Conservation (phyloP, 1,140 invertebrate species). For the Heterodera schachtii region DNA sequence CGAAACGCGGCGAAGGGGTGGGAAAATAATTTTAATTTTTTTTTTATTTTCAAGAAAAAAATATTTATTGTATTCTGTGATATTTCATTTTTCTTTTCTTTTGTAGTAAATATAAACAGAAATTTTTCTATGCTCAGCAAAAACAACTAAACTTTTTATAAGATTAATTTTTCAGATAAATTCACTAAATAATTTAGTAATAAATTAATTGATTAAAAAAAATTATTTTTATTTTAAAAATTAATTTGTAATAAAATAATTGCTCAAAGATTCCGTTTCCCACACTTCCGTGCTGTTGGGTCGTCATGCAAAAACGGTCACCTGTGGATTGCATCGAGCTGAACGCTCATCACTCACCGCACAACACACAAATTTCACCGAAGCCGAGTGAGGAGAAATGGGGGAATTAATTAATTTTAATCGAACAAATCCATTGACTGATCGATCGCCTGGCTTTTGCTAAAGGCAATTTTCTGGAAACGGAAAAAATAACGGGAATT, state of each 20-base stretch:
- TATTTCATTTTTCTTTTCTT: background rate
- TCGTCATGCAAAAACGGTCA: conserved; percentile 29
- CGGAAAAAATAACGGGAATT: too few species aligned
- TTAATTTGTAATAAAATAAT: too few species aligned
- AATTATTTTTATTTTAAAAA: conserved; percentile 5
- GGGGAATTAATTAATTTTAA: background rate
- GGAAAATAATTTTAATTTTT: background rate
- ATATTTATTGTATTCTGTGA: background rate
- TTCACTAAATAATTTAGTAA: too few species aligned
- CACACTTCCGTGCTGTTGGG: conserved; percentile 34
- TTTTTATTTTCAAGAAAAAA: too few species aligned
- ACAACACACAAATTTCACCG: conserved; percentile 35
- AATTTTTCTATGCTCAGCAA: too few species aligned
- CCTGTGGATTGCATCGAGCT: conserved; percentile 33
- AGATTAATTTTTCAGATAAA: too few species aligned
- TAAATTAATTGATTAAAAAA: too few species aligned
- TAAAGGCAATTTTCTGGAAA: too few species aligned
- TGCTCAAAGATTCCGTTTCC: conserved; percentile 28
- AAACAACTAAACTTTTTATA: too few species aligned
- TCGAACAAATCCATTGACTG: too few species aligned
- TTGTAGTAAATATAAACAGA: too few species aligned
- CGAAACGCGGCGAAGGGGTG: background rate
- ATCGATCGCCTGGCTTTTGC: too few species aligned
- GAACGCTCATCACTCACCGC: conserved; percentile 17
- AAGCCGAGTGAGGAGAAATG: conserved; percentile 9